Conservation (phyloP, 2,113 vertebrate genomes). For the Epinephelus moara region DNA sequence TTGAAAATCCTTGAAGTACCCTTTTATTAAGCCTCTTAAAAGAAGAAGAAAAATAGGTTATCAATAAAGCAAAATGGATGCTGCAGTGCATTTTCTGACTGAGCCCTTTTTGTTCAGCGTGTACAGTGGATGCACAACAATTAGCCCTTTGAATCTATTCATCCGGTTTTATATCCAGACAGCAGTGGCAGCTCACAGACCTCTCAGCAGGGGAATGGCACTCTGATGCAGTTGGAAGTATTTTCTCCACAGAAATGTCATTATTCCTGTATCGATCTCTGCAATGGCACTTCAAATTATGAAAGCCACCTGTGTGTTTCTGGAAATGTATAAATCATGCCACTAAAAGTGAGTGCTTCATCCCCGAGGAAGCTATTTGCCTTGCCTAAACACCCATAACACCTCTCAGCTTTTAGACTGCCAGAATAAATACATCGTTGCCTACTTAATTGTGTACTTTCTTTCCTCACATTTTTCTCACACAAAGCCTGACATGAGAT, state of each 20-base stretch:
- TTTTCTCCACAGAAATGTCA: conserved; percentile 29
- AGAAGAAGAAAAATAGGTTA: neutral
- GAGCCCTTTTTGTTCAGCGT: neutral
- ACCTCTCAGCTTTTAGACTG: neutral
- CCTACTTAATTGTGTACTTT: neutral
- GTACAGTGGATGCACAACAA: conserved; percentile 11
- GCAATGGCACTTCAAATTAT: conserved; percentile 29
- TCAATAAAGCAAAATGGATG: neutral
- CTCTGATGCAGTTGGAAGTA: conserved; percentile 14
- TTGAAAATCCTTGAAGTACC: too few species aligned
- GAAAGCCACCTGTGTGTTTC: conserved; percentile 37
- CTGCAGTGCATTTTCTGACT: neutral
- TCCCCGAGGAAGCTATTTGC: conserved; percentile 14
- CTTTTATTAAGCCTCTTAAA: neutral
- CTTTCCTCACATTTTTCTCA: neutral
- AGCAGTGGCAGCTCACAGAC: conserved; percentile 15
- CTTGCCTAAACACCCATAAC: neutral
- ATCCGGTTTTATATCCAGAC: conserved; percentile 5
- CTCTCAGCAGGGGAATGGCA: conserved; percentile 33
- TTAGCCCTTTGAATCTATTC: conserved; percentile 23
- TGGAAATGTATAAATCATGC: conserved; percentile 47
- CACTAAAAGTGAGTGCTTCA: neutral
- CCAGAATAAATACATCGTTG: conserved; percentile 17
- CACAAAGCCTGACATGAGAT: neutral
- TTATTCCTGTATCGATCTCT: conserved; percentile 45